A percentile compares a stretch with the other conserved stretches of the same genome.
Evolutionary conservation across 2,888 invertebrate species (phyloP).

Genomic region (Eutolmus rufibarbis): DNA sequence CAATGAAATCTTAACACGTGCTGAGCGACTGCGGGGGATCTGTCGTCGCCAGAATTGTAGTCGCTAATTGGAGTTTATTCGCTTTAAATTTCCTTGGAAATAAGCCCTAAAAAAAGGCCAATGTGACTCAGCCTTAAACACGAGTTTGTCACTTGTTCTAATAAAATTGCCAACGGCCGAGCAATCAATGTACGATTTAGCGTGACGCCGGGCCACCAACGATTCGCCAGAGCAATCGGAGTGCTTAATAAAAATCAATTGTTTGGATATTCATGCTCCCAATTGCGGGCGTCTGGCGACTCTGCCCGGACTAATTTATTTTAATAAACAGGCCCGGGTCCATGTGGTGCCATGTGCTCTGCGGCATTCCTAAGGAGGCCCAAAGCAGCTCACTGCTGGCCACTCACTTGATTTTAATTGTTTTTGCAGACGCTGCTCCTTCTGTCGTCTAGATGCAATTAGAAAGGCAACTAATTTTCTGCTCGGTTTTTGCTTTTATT

Average conservation of each 20-base stretch:
- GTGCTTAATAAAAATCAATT: slow-evolving; percentile 20
- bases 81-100: not conserved
- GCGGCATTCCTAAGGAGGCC: not conserved
- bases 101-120: not conserved
- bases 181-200: not conserved
- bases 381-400: not conserved
- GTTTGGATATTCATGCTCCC: slow-evolving; percentile 4
- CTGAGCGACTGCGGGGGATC: not conserved
- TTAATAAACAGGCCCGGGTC: not conserved
- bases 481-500: not conserved
- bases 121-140: not conserved
- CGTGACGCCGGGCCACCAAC: slow-evolving; percentile 2
- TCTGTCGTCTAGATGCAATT: not conserved
- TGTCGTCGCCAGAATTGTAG: not conserved
- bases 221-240: not conserved
- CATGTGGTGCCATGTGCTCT: not conserved
- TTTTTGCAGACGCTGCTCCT: not conserved
- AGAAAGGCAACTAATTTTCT: slow-evolving; percentile 2
- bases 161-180: slow-evolving; percentile 17
- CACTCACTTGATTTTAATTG: not conserved
- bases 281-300: not conserved
- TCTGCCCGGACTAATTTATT: not conserved
- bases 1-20: slow-evolving; percentile 9
- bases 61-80: slow-evolving; percentile 19
- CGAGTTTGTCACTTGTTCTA: not conserved